These are phyloP conservation scores for Idaea biselata DNA, from an alignment of 2,888 invertebrate genomes.

Conservation along the genomic window DNA sequence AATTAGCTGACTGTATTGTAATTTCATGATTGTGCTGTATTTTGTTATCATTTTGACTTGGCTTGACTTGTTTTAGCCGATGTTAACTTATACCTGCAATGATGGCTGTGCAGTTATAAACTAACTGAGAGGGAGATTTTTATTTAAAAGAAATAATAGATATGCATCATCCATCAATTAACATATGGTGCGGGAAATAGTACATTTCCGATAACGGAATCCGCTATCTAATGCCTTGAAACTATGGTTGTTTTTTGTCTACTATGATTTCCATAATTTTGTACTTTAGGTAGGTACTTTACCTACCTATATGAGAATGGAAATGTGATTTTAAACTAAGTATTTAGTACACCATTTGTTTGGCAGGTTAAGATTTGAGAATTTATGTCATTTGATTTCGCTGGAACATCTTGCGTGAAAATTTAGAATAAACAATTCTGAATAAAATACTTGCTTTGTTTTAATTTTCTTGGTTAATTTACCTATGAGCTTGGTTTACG, in stretches of 20 bases:
- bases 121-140: background rate
- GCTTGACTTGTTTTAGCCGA: conserved; percentile 8
- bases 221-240: background rate
- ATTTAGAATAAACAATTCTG: conserved; percentile 44
- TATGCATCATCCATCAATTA: background rate
- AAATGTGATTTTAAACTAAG: conserved; percentile 4
- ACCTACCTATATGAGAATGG: conserved; percentile 3
- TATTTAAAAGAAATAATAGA: background rate
- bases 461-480: conserved; percentile 9
- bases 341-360: conserved; percentile 11
- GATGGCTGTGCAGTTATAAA: conserved; percentile 4
- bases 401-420: conserved; percentile 35
- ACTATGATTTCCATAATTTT: conserved; percentile 7
- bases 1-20: conserved; percentile 11
- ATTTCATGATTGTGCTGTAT: conserved; percentile 7
- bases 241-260: background rate
- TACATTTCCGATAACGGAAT: background rate
- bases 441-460: conserved; percentile 29
- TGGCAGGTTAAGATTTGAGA: conserved; percentile 1
- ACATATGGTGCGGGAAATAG: background rate
- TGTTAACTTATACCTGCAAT: conserved; percentile 7
- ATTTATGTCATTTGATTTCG: conserved; percentile 21
- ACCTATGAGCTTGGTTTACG: too few relatives aligned
- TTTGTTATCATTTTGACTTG: conserved; percentile 6
- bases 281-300: conserved; percentile 5